These are phyloP conservation scores for Orussus abietinus DNA, from an alignment of 1,140 invertebrate genomes.

Conservation along the genomic window DNA sequence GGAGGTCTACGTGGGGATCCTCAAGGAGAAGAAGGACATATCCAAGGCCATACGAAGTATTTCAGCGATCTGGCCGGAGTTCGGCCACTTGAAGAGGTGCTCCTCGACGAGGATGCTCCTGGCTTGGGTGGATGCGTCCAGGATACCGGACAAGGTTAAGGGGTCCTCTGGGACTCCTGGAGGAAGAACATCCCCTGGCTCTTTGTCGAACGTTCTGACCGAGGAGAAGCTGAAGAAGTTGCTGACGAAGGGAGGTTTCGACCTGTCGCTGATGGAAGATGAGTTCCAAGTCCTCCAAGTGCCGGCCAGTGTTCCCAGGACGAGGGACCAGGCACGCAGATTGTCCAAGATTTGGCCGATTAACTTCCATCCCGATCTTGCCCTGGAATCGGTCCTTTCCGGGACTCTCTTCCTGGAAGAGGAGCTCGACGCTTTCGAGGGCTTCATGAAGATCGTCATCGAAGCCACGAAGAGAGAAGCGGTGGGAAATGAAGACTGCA, in stretches of 20 bases:
- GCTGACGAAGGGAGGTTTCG: constrained; percentile 51
- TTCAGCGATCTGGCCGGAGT: constrained; percentile 55
- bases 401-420: constrained; percentile 61
- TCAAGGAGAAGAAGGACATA: constrained; percentile 62
- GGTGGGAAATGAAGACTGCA: constrained; percentile 31
- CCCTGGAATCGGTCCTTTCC: constrained; percentile 62
- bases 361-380: constrained; percentile 78
- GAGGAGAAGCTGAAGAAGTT: constrained; percentile 47
- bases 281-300: constrained; percentile 59
- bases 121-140: constrained; percentile 37
- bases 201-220: constrained; percentile 15
- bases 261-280: constrained; percentile 53
- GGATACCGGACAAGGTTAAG: constrained; percentile 13
- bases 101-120: constrained; percentile 61
- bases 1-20: constrained; percentile 58
- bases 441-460: constrained; percentile 62
- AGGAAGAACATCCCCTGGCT: no score
- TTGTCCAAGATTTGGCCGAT: constrained; percentile 71
- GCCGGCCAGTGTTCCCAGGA: constrained; percentile 58
- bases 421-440: constrained; percentile 59
- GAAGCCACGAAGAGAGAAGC: constrained; percentile 51
- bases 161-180: no score
- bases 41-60: constrained; percentile 61
- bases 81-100: constrained; percentile 73
- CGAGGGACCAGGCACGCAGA: constrained; percentile 65